Base-by-base conservation (phyloP, 2,797 vertebrate genomes). In the Oryzias sinensis region DNA sequence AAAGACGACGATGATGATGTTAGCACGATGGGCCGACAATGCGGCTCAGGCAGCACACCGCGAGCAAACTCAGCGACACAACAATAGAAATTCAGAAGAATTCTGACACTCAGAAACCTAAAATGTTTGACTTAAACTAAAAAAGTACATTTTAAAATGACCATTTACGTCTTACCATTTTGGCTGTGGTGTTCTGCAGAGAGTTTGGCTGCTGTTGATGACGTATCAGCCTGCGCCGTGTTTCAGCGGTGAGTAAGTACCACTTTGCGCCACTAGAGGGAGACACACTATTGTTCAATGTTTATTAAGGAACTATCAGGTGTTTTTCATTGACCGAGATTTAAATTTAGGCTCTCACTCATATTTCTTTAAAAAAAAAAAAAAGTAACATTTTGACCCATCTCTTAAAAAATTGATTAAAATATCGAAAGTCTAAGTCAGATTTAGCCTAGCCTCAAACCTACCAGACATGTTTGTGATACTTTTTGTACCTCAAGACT, bases 131-230 rank as follows among this genome's bases (percentile, higher is more conserved):
- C 14, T 1, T 3, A 24, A 15, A 43, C 0, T 15, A 6, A 0
- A 43, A 18, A 13, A 3, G 11, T 7, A 45, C 8, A 43, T 5
- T 17, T 0, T 46, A 1, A 6, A 0, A 14, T 22, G 52, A 0
- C 43, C 14, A 20, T 0, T 0, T 5, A 25, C 48, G 49, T 44
- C 72, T 80, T 13, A 89, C 89, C 89, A 90, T 90, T 67, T 0
- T 87, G 65, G 58, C 79, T 42, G 59, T 1, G 41, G 66, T 17
- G 51, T 14, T 45, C 44, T 53, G 17, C 2, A 6, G 27, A 4
- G 37, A 0, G 42, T 3, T 55, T 43, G 88, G 81, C 86, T 8
- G 3, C 5, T 42, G 33, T 62, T 79, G 76, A 87, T 85, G 84
- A 80, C 4, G 77, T 72, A 0, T 0, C 1, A 18, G 1, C 0